Conservation (phyloP, 2,797 vertebrate species). For the Malacoctenus gilli region DNA sequence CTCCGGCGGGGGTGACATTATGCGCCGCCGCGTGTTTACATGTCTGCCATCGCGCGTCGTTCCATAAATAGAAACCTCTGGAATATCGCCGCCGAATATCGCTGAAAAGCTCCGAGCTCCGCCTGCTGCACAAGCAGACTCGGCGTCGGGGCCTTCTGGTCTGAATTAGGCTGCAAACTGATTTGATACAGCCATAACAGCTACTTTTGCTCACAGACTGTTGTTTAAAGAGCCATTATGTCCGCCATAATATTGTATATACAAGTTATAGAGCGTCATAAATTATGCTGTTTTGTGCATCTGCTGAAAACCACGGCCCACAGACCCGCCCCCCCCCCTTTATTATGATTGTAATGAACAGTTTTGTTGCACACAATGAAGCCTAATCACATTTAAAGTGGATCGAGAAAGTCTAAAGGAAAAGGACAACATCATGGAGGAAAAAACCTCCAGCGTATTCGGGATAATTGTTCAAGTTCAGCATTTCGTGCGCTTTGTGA, state of each 20-base stretch:
- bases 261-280: constrained; percentile 49
- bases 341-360: constrained; percentile 51
- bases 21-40: constrained; percentile 22
- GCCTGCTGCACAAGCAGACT: constrained; percentile 55
- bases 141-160: constrained; percentile 17
- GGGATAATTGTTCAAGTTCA: not conserved
- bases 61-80: constrained; percentile 43
- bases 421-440: constrained; percentile 24
- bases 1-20: constrained; percentile 23
- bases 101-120: constrained; percentile 30
- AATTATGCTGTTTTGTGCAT: constrained; percentile 39
- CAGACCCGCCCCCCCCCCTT: constrained; percentile 22
- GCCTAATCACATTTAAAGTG: constrained; percentile 39
- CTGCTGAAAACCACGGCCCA: constrained; percentile 29
- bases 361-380: constrained; percentile 43
- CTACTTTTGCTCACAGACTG: constrained; percentile 47
- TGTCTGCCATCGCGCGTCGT: constrained; percentile 26
- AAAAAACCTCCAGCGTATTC: constrained; percentile 2
- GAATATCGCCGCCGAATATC: constrained; percentile 40
- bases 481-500: not conserved
- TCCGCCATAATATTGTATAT: constrained; percentile 39
- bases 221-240: constrained; percentile 53
- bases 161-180: constrained; percentile 37
- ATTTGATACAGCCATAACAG: constrained; percentile 50
- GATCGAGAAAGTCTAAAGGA: constrained; percentile 34